Base-by-base conservation (phyloP, 2,797 vertebrate species). In the Vipera ursinii region DNA sequence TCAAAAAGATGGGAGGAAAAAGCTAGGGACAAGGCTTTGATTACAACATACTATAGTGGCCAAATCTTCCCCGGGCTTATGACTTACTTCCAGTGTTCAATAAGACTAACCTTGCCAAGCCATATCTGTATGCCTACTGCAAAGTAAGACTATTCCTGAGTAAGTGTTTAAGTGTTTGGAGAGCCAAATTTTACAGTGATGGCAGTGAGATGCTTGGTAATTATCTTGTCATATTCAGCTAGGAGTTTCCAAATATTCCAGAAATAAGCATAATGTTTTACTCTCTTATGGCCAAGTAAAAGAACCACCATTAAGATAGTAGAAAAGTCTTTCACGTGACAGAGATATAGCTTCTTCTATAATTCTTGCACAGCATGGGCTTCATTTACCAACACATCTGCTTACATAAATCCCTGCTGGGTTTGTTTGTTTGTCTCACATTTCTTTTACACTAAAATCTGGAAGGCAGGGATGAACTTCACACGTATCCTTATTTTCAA, bases 381-480 rank as follows among this genome's bases (percentile, higher is more conserved):
- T 60, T 1, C 8, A 32, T 38, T 65, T 22, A 69, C 4, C 61
- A 73, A 38, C 17, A 53, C 6, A 53, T 69, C 51, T 6, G 57
- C 15, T 88, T 57, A 32, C n/a, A 15, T 60, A 91, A 87, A 32
- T 92, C 2, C 57, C 91, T 86, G 86, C 57, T 38, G 57, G 26
- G 15, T 28, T 93, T 87, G 73, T 28, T 91, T 63, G 73, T 28
- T 91, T 63, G 88, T 95, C 95, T 93, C 86, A 95, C 44, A 59
- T 61, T 92, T 53, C 94, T 95, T 95, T 92, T 93, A 94, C 91
- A 94, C 88, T 92, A 57, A 57, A 96, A 61, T 73, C 65, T 20
- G 14, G 65, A 89, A 90, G 4, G 6, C 53, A 91, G 88, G 93
- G 90, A 92, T 69, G 53, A 95, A 94, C 73, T 94, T 95, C 94